Evolutionary conservation across 2,797 vertebrate species (phyloP), one percentile per base, ranked within the genome.

Genomic region (Hylomyscus alleni): DNA sequence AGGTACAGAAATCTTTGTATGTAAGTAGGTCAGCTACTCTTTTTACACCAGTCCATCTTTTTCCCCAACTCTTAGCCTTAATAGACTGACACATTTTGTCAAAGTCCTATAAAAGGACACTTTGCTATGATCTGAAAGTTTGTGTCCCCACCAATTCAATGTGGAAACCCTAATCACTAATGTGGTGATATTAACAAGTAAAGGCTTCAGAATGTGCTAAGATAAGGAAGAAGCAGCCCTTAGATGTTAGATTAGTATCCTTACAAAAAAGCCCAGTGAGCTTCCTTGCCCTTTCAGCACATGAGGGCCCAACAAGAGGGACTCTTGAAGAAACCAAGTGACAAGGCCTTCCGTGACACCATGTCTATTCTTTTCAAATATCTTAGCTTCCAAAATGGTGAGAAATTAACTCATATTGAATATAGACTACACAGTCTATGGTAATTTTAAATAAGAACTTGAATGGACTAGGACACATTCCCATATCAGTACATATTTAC

Each of bases 1-100:
- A 34, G 15, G 6, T 34, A 47, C 52, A 34, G 65, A 29, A 93
- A 52, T 62, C 13, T 81, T 77, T 60, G 44, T 85, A 90, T 90
- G 50, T 20, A 87, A 80, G 37, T 72, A 87, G 76, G 44, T 72
- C 50, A 84, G 26, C 1, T 47, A 60, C 77, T 81, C 29, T 40
- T 77, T 88, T 89, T 58, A 83, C 24, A 54, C 0, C 1, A 76
- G 24, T 65, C 15, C 8, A 88, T 73, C 6, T 73, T 20, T 72
- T 90, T 82, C 73, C 40, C n/a, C 22, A 34, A 88, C 84, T 85
- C 75, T 75, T 95, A 52, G 26, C 84, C 84, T 89, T 34, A 85
- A 60, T 31, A 72, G 34, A 75, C 6, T 15, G 40, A 76, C 37
- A 72, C 20, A 54, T 75, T 29, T 89, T 91, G n/a, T 95, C 81